phyloP scores from a whole-genome alignment of 1,140 invertebrate genomes.

The Catajapyx aquilonaris region DNA sequence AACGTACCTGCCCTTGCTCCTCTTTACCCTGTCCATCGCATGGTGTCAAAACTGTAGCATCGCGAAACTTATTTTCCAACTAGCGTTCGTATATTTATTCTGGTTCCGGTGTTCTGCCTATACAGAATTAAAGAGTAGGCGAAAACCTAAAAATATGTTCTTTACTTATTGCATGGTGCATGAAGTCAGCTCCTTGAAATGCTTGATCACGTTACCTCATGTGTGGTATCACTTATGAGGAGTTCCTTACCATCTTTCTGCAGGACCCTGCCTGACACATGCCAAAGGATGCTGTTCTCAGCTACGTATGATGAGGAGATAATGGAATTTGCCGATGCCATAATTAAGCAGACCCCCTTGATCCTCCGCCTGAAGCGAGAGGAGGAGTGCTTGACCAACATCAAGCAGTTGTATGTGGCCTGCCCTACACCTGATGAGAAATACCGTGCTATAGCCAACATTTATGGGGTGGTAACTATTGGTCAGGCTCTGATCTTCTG shows the following conservation, averaged over 20 bases:
- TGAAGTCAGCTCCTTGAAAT: too few relatives aligned
- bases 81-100: too few relatives aligned
- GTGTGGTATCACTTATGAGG: too few relatives aligned
- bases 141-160: too few relatives aligned
- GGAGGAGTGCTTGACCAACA: slow-evolving; percentile 93
- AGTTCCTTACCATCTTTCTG: slow-evolving; percentile 4
- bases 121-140: too few relatives aligned
- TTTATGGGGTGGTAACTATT: slow-evolving; percentile 87
- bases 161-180: too few relatives aligned
- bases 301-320: slow-evolving; percentile 89
- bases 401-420: slow-evolving; percentile 90
- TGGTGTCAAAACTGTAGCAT: too few relatives aligned
- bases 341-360: slow-evolving; percentile 75
- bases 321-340: slow-evolving; percentile 90
- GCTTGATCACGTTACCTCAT: too few relatives aligned
- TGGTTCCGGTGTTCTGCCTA: too few relatives aligned
- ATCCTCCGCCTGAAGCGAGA: slow-evolving; percentile 70
- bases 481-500: slow-evolving; percentile 99
- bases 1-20: too few relatives aligned
- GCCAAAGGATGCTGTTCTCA: slow-evolving; percentile 98
- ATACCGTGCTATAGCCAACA: slow-evolving; percentile 81
- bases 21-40: too few relatives aligned
- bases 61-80: too few relatives aligned
- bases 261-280: slow-evolving; percentile 33
- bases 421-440: slow-evolving; percentile 57